A percentile compares a stretch with the other conserved stretches of the same genome.
phyloP scores from a whole-genome alignment of 1,140 invertebrate genomes.

The Heliconius hermathena region DNA sequence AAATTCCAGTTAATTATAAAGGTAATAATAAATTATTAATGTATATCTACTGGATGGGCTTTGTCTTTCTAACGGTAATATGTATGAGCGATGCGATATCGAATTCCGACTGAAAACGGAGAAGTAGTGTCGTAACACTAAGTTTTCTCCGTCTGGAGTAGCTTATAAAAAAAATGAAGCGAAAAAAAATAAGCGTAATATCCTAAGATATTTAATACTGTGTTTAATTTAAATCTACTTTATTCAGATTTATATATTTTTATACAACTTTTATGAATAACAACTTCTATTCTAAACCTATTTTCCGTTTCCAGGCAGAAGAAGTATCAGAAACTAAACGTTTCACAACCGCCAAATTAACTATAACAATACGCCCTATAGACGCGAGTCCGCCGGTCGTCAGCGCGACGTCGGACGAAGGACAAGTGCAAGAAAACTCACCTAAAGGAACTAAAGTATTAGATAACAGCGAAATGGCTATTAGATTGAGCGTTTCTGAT shows the following conservation, averaged over 20 bases:
- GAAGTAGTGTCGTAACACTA: too few relatives aligned
- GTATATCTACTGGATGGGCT: too few relatives aligned
- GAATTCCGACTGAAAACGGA: too few relatives aligned
- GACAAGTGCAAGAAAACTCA: slow-evolving; percentile 92
- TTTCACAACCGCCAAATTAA: slow-evolving; percentile 91
- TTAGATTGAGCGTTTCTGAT: slow-evolving; percentile 89
- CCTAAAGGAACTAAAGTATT: slow-evolving; percentile 91
- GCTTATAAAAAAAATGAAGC: too few relatives aligned
- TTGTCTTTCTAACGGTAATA: too few relatives aligned
- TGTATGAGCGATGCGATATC: too few relatives aligned
- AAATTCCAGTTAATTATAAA: slow-evolving; percentile 85
- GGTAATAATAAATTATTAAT: slow-evolving; percentile 45
- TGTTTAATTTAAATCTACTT: too few relatives aligned
- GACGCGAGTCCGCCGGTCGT: slow-evolving; percentile 93
- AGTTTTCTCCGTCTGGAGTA: too few relatives aligned
- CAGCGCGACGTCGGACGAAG: slow-evolving; percentile 86
- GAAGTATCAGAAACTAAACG: slow-evolving; percentile 89
- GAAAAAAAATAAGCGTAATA: too few relatives aligned
- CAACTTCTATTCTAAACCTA: background rate
- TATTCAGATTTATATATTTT: too few relatives aligned
- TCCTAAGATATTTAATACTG: too few relatives aligned
- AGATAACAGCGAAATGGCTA: slow-evolving; percentile 85
- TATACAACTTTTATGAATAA: too few relatives aligned
- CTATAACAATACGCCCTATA: slow-evolving; percentile 90
- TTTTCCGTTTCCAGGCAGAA: slow-evolving; percentile 83